Evolutionary conservation across 2,797 vertebrate species (phyloP), one percentile per base, ranked within the genome.

Genomic region (Lutra lutra): DNA sequence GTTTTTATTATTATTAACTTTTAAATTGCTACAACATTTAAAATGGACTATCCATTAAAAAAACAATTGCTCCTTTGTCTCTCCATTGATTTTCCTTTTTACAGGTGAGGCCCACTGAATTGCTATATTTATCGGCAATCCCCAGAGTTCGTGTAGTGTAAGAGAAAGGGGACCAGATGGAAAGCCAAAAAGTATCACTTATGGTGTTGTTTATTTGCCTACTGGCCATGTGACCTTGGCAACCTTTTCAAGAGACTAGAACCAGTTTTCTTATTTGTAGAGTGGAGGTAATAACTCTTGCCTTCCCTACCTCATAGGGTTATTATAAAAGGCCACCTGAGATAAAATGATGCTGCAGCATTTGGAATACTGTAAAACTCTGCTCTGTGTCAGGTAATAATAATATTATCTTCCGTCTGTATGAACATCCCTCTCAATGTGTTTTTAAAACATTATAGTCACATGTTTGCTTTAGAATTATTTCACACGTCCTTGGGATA

Each of bases 41-140:
- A 86, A 95, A 92, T 87, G 89, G 66, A 25, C 23, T 38, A 2
- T 72, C 12, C 12, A 29, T 93, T 93, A 60, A 80, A 83, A 83
- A 96, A 64, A 23, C 6, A 83, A 11, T 72, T 78, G 23, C 6
- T 72, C 23, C 46, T 82, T 82, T 66, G 6, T 83, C 20, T 83
- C 29, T 23, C 10, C 38, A 72, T 62, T 89, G 40, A 89, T 86
- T 91, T 96, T 92, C 25, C 86, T 75, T 85, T 77, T 64, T 91
- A 18, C 12, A 43, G 23, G 29, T 62, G 32, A 68, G 27, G 79
- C 29, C 43, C 25, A 68, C 23, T 73, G 73, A 92, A 66, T 11
- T 40, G 12, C 11, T 70, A 4, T 85, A 48, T 56, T 78, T 94
- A 51, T 54, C 29, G 27, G 10, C 13, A 43, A 43, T 89, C 23